Evolutionary conservation across 2,797 vertebrate genomes (phyloP).

Genomic region (Pelodytes ibericus): DNA sequence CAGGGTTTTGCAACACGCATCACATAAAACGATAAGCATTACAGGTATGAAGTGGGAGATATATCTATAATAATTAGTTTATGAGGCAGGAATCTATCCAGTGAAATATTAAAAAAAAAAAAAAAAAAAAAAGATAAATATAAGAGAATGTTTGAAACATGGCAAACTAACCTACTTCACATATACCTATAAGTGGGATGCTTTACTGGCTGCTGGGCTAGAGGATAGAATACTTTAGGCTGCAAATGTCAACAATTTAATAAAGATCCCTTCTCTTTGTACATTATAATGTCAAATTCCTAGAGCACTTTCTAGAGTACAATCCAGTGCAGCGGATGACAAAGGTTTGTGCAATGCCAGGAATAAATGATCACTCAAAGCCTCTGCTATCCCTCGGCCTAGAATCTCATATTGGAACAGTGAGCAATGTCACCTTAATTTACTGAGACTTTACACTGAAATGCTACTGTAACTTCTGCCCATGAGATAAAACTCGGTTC

Average conservation of each 20-base stretch:
- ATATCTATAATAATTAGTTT: no score
- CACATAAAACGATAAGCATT: no score
- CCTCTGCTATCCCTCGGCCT: slow-evolving; percentile 48
- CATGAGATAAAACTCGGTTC: slow-evolving; percentile 18
- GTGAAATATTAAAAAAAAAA: no score
- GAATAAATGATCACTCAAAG: slow-evolving; percentile 55
- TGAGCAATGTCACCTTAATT: slow-evolving; percentile 36
- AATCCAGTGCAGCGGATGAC: slow-evolving; percentile 42
- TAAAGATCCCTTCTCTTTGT: slow-evolving; percentile 10
- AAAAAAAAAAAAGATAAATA: no score
- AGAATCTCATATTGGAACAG: slow-evolving; percentile 15
- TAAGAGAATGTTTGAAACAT: no score
- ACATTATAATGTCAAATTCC: slow-evolving; percentile 57
- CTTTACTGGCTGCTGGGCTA: not conserved
- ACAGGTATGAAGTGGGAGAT: no score
- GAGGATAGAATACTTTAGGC: slow-evolving; percentile 8
- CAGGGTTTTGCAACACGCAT: no score
- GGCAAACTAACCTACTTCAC: no score
- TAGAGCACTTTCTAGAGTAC: slow-evolving; percentile 57
- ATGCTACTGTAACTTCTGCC: slow-evolving; percentile 6
- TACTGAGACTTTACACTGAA: slow-evolving; percentile 1
- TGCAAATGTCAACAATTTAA: slow-evolving; percentile 37
- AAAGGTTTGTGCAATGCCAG: slow-evolving; percentile 53
- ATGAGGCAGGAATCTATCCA: no score
- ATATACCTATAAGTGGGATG: not conserved